Evolutionary conservation across 2,797 vertebrate species (phyloP), one percentile per base, ranked within the genome.

Genomic region (Threskiornis aethiopicus): DNA sequence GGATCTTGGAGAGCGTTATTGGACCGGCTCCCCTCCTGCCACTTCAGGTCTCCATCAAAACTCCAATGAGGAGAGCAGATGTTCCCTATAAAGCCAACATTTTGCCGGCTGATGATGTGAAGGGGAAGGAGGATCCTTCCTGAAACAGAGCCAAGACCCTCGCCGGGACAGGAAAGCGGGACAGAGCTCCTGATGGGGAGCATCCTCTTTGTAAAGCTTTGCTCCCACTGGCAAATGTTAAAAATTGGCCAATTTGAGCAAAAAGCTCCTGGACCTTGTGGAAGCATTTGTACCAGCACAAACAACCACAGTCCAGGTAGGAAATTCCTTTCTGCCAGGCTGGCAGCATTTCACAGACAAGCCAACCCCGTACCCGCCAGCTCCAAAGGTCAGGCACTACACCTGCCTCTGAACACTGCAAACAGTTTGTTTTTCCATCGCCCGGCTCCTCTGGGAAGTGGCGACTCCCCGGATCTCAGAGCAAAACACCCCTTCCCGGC

Each of bases 111-210:
- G 51, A 13, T 11, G 17, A 33, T 9, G 49, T 5, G 51, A 41
- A 26, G 0, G 2, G 61, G 61, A 33, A 67, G 69, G 54, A 77
- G 46, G 64, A 82, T 46, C 58, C 71, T 46, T 75, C 76, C 75
- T 11, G 10, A 29, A 39, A 31, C 18, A 5, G 18, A 62, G 58
- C 58, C 1, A 1, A 67, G 52, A n/a, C 33, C 31, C n/a, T 72
- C 0, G 0, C 84, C 26, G 29, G 31, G 46, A 28, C 11, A 8
- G 39, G 12, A 20, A 19, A 29, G 22, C 2, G 0, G 37, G 69
- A 49, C 28, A 7, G 28, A 35, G 65, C 64, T 64, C 42, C 42
- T 12, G 46, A 4, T 1, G 3, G 11, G 51, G 37, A 52, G 24
- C 4, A 0, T 6, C 20, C 44, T 35, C 52, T n/a, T 35, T 6